phyloP scores from a whole-genome alignment of 2,797 vertebrate genomes.

The Gymnopithys bicolor region DNA sequence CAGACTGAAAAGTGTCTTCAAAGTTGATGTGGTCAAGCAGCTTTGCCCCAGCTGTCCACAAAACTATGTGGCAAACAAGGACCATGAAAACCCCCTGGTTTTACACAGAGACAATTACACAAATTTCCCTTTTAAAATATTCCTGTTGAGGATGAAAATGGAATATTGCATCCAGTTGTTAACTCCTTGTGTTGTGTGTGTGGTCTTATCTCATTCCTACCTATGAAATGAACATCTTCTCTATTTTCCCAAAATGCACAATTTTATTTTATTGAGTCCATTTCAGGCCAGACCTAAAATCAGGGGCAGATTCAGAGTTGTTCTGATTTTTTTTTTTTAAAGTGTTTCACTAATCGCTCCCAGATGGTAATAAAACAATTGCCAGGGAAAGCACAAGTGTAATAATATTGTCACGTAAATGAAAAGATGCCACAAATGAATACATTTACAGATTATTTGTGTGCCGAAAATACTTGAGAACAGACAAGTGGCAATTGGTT shows the following conservation, averaged over 20 bases:
- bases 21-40: not conserved
- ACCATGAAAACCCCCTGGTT: not conserved
- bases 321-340: not conserved
- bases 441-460: constrained; percentile 41
- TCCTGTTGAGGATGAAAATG: not conserved
- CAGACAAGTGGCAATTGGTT: constrained; percentile 62
- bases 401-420: constrained; percentile 47
- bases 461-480: constrained; percentile 41
- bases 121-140: not conserved
- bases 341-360: constrained; percentile 37
- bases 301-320: not conserved
- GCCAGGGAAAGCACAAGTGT: constrained; percentile 40
- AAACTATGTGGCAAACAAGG: not conserved
- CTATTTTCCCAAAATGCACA: not conserved
- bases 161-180: not conserved
- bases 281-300: constrained; percentile 17
- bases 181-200: not conserved
- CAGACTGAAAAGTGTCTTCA: not conserved
- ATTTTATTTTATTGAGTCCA: constrained; percentile 14
- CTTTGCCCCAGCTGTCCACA: not conserved
- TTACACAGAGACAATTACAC: not conserved
- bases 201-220: not conserved
- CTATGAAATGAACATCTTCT: not conserved
- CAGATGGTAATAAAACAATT: constrained; percentile 44
- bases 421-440: constrained; percentile 56